Conservation (phyloP, 2,888 invertebrate species). For the Lutraria lutraria region DNA sequence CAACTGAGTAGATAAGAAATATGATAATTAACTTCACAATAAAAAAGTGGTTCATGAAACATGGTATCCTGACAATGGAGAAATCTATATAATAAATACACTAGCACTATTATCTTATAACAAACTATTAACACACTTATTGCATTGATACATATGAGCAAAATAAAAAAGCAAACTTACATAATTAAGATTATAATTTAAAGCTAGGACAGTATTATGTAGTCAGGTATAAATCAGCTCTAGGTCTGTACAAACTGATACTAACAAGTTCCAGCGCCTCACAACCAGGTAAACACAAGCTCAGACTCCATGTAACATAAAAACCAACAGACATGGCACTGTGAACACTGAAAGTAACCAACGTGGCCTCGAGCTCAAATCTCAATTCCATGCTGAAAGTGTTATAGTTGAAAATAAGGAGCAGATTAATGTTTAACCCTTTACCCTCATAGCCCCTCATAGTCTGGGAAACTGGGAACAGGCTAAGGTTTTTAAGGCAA, state of each 20-base stretch:
- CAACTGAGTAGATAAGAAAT: neutral
- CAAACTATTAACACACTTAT: neutral
- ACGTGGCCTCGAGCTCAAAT: too few species aligned
- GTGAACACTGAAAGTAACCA: neutral
- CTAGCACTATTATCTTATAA: neutral
- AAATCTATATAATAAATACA: neutral
- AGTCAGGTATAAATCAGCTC: neutral
- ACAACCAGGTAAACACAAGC: neutral
- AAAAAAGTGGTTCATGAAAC: neutral
- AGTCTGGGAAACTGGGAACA: too few species aligned
- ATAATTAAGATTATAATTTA: neutral
- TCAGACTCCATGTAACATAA: neutral
- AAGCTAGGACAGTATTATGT: neutral
- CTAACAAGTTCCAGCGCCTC: too few species aligned
- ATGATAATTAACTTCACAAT: neutral
- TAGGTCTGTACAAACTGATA: too few species aligned
- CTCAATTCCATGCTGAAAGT: too few species aligned
- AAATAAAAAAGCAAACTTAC: neutral
- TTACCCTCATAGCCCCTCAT: too few species aligned
- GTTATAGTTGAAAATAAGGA: too few species aligned
- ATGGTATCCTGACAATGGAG: neutral
- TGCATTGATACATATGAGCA: slow-evolving; percentile 16
- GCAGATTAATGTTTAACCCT: too few species aligned
- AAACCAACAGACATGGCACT: neutral
- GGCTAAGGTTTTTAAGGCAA: too few species aligned